Evolutionary conservation across 2,888 invertebrate genomes (phyloP), one percentile per base, ranked within the genome.

Genomic region (Schrankia costaestrigalis): DNA sequence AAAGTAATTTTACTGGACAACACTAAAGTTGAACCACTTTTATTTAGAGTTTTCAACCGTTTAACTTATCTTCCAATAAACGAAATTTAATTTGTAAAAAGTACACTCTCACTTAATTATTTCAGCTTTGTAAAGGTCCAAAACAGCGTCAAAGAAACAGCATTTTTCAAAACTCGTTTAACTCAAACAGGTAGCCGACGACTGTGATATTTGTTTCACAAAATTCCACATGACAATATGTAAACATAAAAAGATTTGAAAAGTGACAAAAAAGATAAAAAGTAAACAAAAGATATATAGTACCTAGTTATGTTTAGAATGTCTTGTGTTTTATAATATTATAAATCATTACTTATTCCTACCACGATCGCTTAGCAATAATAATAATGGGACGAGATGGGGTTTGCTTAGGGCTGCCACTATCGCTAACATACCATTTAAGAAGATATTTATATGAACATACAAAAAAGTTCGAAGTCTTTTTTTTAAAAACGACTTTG

Each of bases 211-310:
- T 82, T 80, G 78, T 75, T 68, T 69, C 71, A 54, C 61, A 60
- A 71, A 67, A 80, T 78, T 73, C 78, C 74, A 81, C 82, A 79
- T 79, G 82, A 79, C 73, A 81, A 74, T 78, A 85, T 85, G n/a
- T n/a, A n/a, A n/a, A n/a, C n/a, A 85, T 80, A 80, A 80, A 75
- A 78, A 72, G 54, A 55, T 63, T 33, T 49, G 64, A 56, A 68
- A 65, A 66, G 63, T 71, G 31, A 45, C 40, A 55, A 55, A 68
- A 73, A 78, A 71, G 74, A 71, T 64, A 67, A 65, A 67, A 68
- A 70, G 71, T 73, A 76, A 78, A 81, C 77, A 81, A 80, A 80
- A 76, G 76, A 17, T 26, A 39, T 15, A 11, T 26, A 34, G 25
- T 22, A 24, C 34, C 11, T 33, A 31, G 48, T 44, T 52, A n/a